Evolutionary conservation across 2,888 invertebrate genomes (phyloP).

Genomic region (Drosophila mettleri): DNA sequence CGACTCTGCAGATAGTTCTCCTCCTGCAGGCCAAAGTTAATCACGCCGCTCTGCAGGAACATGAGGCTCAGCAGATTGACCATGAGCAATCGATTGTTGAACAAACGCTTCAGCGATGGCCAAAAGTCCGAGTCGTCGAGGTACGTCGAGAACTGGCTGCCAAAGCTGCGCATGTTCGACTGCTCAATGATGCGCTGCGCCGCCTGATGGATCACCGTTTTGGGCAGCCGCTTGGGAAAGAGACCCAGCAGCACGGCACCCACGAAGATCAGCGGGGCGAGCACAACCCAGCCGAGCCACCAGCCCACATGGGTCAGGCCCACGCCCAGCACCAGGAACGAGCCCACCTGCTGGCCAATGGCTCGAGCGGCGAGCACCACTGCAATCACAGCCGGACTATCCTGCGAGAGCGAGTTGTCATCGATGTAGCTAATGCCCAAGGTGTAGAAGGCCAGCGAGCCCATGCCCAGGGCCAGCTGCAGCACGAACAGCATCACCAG

Average conservation of each 20-base stretch:
- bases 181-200: constrained; percentile 86
- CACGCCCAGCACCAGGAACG: constrained; percentile 82
- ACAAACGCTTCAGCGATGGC: constrained; percentile 85
- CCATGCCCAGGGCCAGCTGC: constrained; percentile 86
- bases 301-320: constrained; percentile 79
- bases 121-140: constrained; percentile 85
- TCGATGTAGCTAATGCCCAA: constrained; percentile 88
- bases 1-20: constrained; percentile 87
- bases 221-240: constrained; percentile 87
- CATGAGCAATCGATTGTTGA: constrained; percentile 87
- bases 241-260: constrained; percentile 86
- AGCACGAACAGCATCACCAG: constrained; percentile 85
- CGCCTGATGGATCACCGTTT: constrained; percentile 86
- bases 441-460: constrained; percentile 86
- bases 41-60: constrained; percentile 86
- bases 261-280: constrained; percentile 85
- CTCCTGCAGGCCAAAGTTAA: constrained; percentile 87
- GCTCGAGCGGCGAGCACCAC: constrained; percentile 81
- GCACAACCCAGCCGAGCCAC: constrained; percentile 86
- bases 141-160: constrained; percentile 81
- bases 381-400: constrained; percentile 86
- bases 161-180: constrained; percentile 67
- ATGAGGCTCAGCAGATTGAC: constrained; percentile 86
- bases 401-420: constrained; percentile 86
- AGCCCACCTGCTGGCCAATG: constrained; percentile 84